Conservation (phyloP, 2,113 vertebrate species). For the Chaetodon auriga region DNA sequence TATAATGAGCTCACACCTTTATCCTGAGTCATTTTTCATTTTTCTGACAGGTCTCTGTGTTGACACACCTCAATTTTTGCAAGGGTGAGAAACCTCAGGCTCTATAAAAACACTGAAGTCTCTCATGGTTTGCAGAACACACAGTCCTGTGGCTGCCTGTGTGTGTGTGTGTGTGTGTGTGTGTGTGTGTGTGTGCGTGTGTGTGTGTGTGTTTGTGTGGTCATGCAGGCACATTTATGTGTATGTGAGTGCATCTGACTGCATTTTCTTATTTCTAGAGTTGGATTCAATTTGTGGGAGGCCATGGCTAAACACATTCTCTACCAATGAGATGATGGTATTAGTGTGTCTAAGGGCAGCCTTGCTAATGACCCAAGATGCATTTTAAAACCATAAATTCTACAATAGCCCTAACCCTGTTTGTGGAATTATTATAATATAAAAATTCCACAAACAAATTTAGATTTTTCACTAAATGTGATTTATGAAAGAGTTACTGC, state of each 20-base stretch:
- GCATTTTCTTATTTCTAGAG: neutral
- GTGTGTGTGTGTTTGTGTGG: constrained; percentile 5
- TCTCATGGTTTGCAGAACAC: constrained; percentile 35
- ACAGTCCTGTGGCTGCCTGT: constrained; percentile 21
- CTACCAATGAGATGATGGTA: constrained; percentile 1
- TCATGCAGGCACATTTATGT: constrained; percentile 4
- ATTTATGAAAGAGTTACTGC: constrained; percentile 2
- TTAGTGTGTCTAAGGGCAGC: neutral
- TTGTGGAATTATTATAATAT: neutral
- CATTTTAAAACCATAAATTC: constrained; percentile 34
- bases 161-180: constrained; percentile 1
- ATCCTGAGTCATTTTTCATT: neutral
- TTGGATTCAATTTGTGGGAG: neutral
- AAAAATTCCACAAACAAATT: neutral
- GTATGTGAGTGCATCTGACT: neutral
- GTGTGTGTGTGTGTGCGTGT: neutral
- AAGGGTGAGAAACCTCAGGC: neutral
- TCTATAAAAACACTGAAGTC: constrained; percentile 38
- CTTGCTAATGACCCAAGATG: constrained; percentile 9
- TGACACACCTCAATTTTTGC: constrained; percentile 22
- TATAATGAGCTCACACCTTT: neutral
- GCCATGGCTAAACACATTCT: constrained; percentile 28
- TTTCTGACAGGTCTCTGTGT: neutral
- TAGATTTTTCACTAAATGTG: neutral
- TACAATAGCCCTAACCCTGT: neutral